Base-by-base conservation (phyloP, 2,797 vertebrate genomes). In the Anguilla megastoma region DNA sequence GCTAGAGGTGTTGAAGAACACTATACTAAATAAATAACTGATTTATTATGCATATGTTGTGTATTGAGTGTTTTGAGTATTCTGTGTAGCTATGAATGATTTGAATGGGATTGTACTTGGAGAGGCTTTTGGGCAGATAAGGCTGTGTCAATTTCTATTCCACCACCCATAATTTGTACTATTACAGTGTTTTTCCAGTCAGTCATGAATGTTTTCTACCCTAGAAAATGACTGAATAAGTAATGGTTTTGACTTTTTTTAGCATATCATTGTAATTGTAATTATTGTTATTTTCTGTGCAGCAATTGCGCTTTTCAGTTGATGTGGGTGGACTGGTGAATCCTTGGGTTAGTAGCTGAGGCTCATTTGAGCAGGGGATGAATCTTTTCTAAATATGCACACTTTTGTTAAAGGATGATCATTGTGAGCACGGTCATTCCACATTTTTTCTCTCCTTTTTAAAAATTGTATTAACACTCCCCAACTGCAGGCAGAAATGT, bases 171-270 rank as follows among this genome's bases (percentile, higher is more conserved):
- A 58, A 58, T 58, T 58, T 14, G 18, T 58, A 14, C 18, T 58
- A 58, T 80, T 86, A 87, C 85, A 85, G 86, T 88, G 85, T 82
- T 74, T 36, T 12, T 86, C 88, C 89, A 85, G 85, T 87, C 88
- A 89, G 88, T 90, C 86, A 87, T 89, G 45, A 86, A 88, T 88
- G 88, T 85, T 85, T 88, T 89, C 63, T 88, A 7, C 84, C 58
- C 56, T 84, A 90, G 89, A 90, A 88, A 88, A 89, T 91, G 92
- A 88, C 91, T 92, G 90, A 89, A 90, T 90, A 92, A 92, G 90
- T 90, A 91, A 88, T 74, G 74, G 88, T 85, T 90, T 88, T 36
- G 33, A 33, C 10, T 76, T 76, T 33, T 36, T 36, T 2, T 0
- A 69, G 2, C 6, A 74, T 74, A 74, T 33, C 33, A 74, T 74